phyloP scores from a whole-genome alignment of 2,113 vertebrate genomes.

The Thunnus thynnus region DNA sequence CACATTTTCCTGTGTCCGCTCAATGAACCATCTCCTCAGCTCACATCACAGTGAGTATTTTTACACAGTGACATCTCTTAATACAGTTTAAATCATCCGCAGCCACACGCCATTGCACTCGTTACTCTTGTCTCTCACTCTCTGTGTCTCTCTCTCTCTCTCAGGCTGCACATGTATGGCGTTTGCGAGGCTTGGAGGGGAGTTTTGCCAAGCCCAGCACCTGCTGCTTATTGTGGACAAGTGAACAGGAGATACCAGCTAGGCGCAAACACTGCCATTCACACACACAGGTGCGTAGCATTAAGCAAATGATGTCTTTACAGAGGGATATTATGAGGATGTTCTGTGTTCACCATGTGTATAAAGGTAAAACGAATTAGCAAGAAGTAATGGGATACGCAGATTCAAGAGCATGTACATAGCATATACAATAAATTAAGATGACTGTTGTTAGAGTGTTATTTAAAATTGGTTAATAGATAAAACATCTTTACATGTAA shows the following conservation, averaged over 20 bases:
- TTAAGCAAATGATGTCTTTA: not conserved
- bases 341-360: not conserved
- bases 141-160: conserved; percentile 65
- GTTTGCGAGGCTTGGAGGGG: conserved; percentile 96
- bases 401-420: too few relatives aligned
- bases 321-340: too few relatives aligned
- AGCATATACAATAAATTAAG: too few relatives aligned
- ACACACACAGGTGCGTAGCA: conserved; percentile 53
- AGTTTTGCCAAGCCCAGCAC: conserved; percentile 99
- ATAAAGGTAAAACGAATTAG: too few relatives aligned
- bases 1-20: conserved; percentile 78
- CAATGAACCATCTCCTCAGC: conserved; percentile 77
- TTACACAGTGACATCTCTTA: not conserved
- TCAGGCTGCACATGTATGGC: conserved; percentile 97
- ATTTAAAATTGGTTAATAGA: too few relatives aligned
- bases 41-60: conserved; percentile 74
- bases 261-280: conserved; percentile 62
- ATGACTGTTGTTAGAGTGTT: too few relatives aligned
- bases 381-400: too few relatives aligned
- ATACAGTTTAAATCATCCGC: too few relatives aligned
- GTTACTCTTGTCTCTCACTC: conserved; percentile 3
- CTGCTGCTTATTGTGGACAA: conserved; percentile 94
- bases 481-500: too few relatives aligned
- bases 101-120: too few relatives aligned
- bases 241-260: conserved; percentile 87